Conservation (phyloP, 2,113 vertebrate species). For the Isichthys henryi region DNA sequence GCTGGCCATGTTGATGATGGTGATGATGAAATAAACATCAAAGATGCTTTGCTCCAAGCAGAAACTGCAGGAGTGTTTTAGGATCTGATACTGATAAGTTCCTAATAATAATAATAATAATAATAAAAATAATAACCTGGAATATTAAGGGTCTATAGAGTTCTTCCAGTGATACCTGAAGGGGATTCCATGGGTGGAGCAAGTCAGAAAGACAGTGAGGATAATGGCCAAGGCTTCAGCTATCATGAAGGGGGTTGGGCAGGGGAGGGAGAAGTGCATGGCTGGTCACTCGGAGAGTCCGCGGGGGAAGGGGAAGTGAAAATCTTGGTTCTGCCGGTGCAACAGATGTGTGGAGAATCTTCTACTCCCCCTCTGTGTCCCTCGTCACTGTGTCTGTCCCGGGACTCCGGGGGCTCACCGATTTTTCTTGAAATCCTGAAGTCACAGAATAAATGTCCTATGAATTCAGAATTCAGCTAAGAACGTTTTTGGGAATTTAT, state of each 20-base stretch:
- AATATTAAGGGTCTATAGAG: background rate
- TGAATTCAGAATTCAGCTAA: background rate
- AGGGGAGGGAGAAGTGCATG: conserved; percentile 30
- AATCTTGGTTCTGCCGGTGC: conserved; percentile 37
- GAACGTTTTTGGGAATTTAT: background rate
- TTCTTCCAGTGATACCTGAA: background rate
- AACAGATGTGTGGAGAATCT: conserved; percentile 71
- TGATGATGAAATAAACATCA: background rate
- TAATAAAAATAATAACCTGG: background rate
- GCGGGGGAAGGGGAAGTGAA: conserved; percentile 37
- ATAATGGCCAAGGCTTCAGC: background rate
- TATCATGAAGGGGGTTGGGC: background rate
- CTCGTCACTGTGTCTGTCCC: conserved; percentile 62
- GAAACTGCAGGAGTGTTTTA: background rate
- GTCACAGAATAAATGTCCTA: background rate
- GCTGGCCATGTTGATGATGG: background rate
- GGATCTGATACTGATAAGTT: background rate
- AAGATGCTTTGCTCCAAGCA: background rate
- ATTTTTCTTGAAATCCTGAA: background rate
- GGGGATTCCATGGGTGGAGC: background rate
- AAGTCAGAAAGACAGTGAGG: background rate
- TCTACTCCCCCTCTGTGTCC: conserved; percentile 49
- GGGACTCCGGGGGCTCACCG: background rate
- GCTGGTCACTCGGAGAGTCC: background rate
- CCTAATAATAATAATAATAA: background rate